Base-by-base conservation (phyloP, 92 coral and sea anemone species). In the Parazoanthus swiftii region DNA sequence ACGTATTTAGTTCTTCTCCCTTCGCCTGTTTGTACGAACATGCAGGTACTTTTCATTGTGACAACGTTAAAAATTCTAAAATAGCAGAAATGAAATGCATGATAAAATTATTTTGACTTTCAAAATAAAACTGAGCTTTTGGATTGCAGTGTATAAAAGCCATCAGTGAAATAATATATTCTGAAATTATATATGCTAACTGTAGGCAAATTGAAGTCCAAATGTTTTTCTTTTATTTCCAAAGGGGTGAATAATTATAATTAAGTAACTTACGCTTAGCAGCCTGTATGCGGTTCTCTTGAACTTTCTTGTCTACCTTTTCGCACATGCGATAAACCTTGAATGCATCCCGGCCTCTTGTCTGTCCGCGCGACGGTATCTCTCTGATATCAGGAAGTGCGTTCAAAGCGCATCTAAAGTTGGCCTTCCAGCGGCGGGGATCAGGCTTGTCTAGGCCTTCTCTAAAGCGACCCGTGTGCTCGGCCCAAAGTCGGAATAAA, bases 401-500 rank as follows among this genome's bases (percentile, higher is more conserved):
- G 76, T 97, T 97, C 79, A 97, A 81, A n/a, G 99, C 99, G 67
- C 99, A 97, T 85, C 99, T 93, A 76, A 97, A 97, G 88, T 97
- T 97, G 42, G 99, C 99, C 46, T 97, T 97, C 99, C 99, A 97
- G 72, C 98, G 89, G 35, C 98, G 88, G 5, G 99, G 99, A 74
- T 97, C 99, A 14, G 98, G 95, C 14, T 89, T 92, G 85, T 94
- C 98, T 6, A 90, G 76, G 2, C 92, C 93, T 16, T 92, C 89
- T 66, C 98, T 90, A 90, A 88, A 97, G 73, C 98, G 93, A 0
- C 99, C 99, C 1, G 95, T 95, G 83, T 97, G 98, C 18, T 91
- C 85, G 0, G 99, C 99, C 99, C 99, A 97, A 33, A 81, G 95
- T 80, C 90, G 87, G 85, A 97, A 97, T 42, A 97, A 90, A 74